phyloP scores from a whole-genome alignment of 2,797 vertebrate species.

The Phrynocephalus vlangalii region DNA sequence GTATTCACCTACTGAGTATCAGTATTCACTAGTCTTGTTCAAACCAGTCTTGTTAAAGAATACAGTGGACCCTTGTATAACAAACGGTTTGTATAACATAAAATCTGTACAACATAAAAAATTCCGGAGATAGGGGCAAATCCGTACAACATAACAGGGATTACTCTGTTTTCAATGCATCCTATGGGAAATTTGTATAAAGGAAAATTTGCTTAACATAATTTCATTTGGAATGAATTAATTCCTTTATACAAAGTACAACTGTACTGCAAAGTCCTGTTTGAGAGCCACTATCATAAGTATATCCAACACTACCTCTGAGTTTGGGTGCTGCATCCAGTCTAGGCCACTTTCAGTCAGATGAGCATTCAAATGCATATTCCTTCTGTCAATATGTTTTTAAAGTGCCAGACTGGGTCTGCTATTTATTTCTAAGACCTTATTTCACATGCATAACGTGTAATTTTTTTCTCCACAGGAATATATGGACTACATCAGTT shows the following conservation, averaged over 20 bases:
- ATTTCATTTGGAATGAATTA: too few relatives aligned
- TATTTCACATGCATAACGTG: neutral
- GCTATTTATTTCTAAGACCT: neutral
- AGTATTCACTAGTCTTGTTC: neutral
- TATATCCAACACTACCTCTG: neutral
- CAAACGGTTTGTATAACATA: too few relatives aligned
- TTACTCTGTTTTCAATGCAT: too few relatives aligned
- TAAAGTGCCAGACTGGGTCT: neutral
- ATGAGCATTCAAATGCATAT: neutral
- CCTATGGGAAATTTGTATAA: too few relatives aligned
- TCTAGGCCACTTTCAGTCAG: neutral
- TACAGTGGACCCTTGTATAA: too few relatives aligned
- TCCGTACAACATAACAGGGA: too few relatives aligned
- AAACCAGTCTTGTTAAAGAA: too few relatives aligned
- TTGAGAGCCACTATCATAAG: neutral
- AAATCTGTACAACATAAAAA: too few relatives aligned
- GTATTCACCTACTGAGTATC: neutral
- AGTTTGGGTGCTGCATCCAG: neutral
- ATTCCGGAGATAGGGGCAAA: too few relatives aligned
- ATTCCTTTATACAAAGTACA: too few relatives aligned
- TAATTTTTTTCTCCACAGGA: neutral
- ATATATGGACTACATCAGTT: slow-evolving; percentile 10
- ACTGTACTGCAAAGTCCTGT: neutral
- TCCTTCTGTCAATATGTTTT: neutral
- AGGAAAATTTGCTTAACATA: too few relatives aligned